phyloP scores from a whole-genome alignment of 1,140 invertebrate species.

The Steinernema feltiae region DNA sequence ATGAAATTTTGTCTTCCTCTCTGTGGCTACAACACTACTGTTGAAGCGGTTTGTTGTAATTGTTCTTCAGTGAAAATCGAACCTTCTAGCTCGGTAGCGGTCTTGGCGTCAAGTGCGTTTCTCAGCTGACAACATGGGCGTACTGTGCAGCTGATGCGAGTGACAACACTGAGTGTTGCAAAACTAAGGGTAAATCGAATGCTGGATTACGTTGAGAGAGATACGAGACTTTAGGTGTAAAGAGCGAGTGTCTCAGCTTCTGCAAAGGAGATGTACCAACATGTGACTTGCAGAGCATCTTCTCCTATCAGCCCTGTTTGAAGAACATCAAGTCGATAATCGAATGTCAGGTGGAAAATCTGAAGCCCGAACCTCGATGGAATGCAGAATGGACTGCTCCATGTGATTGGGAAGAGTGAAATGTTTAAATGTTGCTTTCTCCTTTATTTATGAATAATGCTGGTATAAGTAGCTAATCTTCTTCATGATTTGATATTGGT shows the following conservation, averaged over 20 bases:
- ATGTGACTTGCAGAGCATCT: slow-evolving; percentile 51
- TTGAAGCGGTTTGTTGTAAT: slow-evolving; percentile 43
- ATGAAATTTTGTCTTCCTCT: slow-evolving; percentile 55
- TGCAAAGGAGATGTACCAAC: slow-evolving; percentile 55
- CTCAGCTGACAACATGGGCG: slow-evolving; percentile 54
- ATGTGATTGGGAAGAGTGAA: slow-evolving; percentile 52
- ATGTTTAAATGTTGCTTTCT: too few species aligned
- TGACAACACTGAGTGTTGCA: slow-evolving; percentile 53
- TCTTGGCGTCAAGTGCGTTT: slow-evolving; percentile 53
- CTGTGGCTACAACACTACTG: slow-evolving; percentile 53
- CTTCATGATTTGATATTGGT: not conserved
- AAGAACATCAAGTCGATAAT: slow-evolving; percentile 45
- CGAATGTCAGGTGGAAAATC: slow-evolving; percentile 44
- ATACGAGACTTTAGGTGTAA: slow-evolving; percentile 41
- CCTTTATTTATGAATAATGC: slow-evolving; percentile 19
- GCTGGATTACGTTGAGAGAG: slow-evolving; percentile 19
- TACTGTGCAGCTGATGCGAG: slow-evolving; percentile 51
- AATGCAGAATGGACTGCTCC: slow-evolving; percentile 47
- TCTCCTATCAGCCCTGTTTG: slow-evolving; percentile 53
- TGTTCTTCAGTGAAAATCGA: not conserved
- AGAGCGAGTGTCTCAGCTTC: slow-evolving; percentile 49
- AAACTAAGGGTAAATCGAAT: slow-evolving; percentile 39
- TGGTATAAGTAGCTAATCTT: too few species aligned
- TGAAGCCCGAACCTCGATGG: slow-evolving; percentile 37
- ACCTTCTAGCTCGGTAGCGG: slow-evolving; percentile 41